phyloP scores from a whole-genome alignment of 2,797 vertebrate species.

The Tauraco hartlaubi region DNA sequence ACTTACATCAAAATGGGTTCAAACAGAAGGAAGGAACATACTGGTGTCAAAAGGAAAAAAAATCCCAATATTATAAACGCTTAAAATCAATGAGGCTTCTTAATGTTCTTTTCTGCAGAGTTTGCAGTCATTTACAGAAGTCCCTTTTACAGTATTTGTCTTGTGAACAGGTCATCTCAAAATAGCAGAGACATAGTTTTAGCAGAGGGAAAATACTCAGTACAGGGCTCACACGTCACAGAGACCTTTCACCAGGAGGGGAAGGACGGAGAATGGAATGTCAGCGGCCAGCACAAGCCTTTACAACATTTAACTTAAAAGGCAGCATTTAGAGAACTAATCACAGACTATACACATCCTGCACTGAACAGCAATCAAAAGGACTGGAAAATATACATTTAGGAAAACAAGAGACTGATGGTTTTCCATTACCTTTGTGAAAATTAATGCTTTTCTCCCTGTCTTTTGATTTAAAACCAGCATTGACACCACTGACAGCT shows the following conservation, averaged over 20 bases:
- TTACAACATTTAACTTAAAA: constrained; percentile 89
- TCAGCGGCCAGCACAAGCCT: constrained; percentile 90
- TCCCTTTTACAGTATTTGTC: constrained; percentile 78
- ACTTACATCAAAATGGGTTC: constrained; percentile 80
- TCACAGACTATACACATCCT: constrained; percentile 86
- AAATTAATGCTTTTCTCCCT: constrained; percentile 83
- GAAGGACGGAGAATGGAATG: constrained; percentile 52
- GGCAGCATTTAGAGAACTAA: constrained; percentile 79
- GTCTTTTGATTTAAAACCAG: constrained; percentile 53
- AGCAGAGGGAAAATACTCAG: constrained; percentile 51
- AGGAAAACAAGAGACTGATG: constrained; percentile 76
- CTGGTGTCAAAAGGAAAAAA: constrained; percentile 64
- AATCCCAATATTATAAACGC: constrained; percentile 80
- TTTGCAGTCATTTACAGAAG: constrained; percentile 71
- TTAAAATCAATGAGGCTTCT: constrained; percentile 69
- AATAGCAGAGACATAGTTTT: constrained; percentile 62
- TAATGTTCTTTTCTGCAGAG: constrained; percentile 44
- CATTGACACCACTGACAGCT: constrained; percentile 57
- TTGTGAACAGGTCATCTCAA: constrained; percentile 82
- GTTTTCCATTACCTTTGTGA: constrained; percentile 44
- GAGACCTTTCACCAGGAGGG: constrained; percentile 58
- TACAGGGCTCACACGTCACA: constrained; percentile 67
- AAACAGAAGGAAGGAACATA: constrained; percentile 51
- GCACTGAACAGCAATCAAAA: constrained; percentile 78
- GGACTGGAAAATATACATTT: constrained; percentile 78